Evolutionary conservation across 2,888 invertebrate species (phyloP).

Genomic region (Ischnus inquisitorius): DNA sequence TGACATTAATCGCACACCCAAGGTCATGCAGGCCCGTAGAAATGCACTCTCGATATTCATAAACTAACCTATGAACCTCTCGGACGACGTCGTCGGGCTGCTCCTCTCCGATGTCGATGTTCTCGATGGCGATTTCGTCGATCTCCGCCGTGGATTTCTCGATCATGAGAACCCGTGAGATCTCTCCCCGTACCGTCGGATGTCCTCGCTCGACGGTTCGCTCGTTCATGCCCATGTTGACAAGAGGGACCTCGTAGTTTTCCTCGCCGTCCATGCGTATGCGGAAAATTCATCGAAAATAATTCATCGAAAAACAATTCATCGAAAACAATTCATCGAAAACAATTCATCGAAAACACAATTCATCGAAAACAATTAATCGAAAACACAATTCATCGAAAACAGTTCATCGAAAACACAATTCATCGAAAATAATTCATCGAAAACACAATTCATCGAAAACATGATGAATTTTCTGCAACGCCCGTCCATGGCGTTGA

Average conservation of each 20-base stretch:
- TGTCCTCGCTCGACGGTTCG: background rate
- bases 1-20: background rate
- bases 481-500: background rate
- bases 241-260: background rate
- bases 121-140: background rate
- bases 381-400: too few relatives aligned
- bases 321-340: too few relatives aligned
- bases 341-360: too few relatives aligned
- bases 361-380: too few relatives aligned
- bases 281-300: too few relatives aligned
- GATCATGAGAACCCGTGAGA: background rate
- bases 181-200: background rate
- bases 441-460: too few relatives aligned
- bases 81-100: background rate
- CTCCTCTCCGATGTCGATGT: conserved; percentile 1
- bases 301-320: too few relatives aligned
- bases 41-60: background rate
- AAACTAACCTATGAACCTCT: background rate
- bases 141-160: background rate
- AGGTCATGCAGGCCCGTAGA: background rate
- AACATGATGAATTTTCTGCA: too few relatives aligned
- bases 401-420: too few relatives aligned
- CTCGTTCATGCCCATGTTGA: background rate
- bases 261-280: too few relatives aligned
- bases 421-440: too few relatives aligned